Base-by-base conservation (phyloP, 1,140 invertebrate species). In the Scylla paramamosain region DNA sequence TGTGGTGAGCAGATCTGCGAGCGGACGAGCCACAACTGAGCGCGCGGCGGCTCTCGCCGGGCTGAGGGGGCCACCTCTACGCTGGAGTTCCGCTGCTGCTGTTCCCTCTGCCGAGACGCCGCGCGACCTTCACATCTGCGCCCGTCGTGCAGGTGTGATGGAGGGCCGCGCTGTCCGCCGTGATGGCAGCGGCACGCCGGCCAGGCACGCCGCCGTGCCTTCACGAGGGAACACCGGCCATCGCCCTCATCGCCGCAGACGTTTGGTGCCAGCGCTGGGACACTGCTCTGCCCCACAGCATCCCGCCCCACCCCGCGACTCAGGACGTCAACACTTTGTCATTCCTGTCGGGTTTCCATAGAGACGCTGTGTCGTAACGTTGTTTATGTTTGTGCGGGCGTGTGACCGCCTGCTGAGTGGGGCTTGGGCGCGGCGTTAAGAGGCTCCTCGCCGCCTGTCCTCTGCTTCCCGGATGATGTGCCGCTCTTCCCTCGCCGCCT, bases 1-100 rank as follows among this genome's bases (percentile, higher is more conserved):
- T 77, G 67, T 77, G 12, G 25, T 77, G 67, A 77, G 20, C 67
- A 12, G 67, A 20, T 77, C 67, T n/a, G 10, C n/a, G 67, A 77
- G 67, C 67, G 67, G 67, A n/a, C 67, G 67, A 77, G 67, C 67
- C 67, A 77, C 67, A 77, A 77, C 67, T 77, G 67, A 77, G 67
- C 67, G 67, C 67, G 67, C 67, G 67, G 67, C 20, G 67, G 67
- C 67, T 20, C 67, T 77, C 67, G 12, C 20, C 16, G 67, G 67
- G 20, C 20, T 12, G 12, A 20, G 16, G 25, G 20, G n/a, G 25
- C 20, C 67, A n/a, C 20, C 67, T 1, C 67, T n/a, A 77, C 10
- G n/a, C 67, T 25, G 20, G 6, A n/a, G 16, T n/a, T n/a, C n/a
- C 20, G 25, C 67, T 77, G 67, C 67, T 77, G 67, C 20, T 77